Base-by-base conservation (phyloP, 2,888 invertebrate genomes). In the Muschampia plurimacula region DNA sequence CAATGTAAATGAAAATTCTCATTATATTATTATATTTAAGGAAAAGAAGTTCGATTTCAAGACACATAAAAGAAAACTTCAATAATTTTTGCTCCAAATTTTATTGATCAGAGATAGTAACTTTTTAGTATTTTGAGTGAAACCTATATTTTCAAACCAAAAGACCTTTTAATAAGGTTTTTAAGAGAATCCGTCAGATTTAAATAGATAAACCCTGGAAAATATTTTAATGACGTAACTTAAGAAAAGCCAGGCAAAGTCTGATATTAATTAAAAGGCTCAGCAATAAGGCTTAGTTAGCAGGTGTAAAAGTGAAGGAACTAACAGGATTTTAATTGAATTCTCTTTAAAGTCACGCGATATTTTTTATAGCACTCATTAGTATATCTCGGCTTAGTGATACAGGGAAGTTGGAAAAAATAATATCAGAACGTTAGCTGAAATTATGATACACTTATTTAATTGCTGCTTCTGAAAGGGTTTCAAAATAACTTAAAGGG, bases 301-400 rank as follows among this genome's bases (percentile, higher is more conserved):
- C 68, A 59, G 68, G 60, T 72, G 41, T 41, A 62, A 44, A 52
- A 22, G 52, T 41, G 55, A 62, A 67, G 44, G 46, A 59, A 59
- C 57, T 67, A 52, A 55, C 22, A 39, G 55, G 32, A 55, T 52
- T 71, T 71, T 52, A 71, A 59, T 71, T 55, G 52, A 67, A 67
- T 67, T 63, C 32, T 36, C 52, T 67, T 67, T 12, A 46, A 62
- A 72, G 55, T 66, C 72, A 72, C 72, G 72, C 67, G 62, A 72
- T 36, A 55, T 60, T 28, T 62, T 67, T 71, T 66, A 52, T 41
- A 62, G 22, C 28, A 57, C 67, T 59, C 67, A 67, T 67, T 72
- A 72, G 60, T 52, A 32, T 13, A 67, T 72, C 62, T 67, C 39
- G 67, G 67, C 28, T 49, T 52, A 66, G 66, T 60, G 65, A 60